Conservation (phyloP, 2,888 invertebrate species). For the Chorisops tibialis region DNA sequence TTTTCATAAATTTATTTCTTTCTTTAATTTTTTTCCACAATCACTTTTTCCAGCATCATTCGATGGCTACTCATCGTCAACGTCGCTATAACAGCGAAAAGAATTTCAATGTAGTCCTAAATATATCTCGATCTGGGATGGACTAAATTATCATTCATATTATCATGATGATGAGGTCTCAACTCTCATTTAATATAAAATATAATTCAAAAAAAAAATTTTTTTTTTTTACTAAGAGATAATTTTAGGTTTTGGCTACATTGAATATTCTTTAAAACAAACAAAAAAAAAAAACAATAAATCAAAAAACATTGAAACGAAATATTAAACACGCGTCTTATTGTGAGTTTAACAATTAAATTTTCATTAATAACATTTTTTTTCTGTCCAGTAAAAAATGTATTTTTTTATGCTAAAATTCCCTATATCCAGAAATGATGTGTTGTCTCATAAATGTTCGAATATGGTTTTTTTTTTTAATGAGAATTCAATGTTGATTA, state of each 20-base stretch:
- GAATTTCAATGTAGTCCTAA: conserved; percentile 40
- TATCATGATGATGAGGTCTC: conserved; percentile 39
- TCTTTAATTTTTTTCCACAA: conserved; percentile 8
- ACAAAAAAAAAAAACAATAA: not conserved
- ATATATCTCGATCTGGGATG: conserved; percentile 40
- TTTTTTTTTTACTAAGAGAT: too few species aligned
- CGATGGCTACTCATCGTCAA: conserved; percentile 70
- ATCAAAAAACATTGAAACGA: not conserved
- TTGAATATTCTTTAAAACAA: not conserved
- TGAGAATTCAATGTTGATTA: conserved; percentile 8
- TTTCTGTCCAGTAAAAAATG: conserved; percentile 4
- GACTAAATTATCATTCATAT: conserved; percentile 38
- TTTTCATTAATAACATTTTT: conserved; percentile 10
- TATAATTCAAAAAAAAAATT: not conserved
- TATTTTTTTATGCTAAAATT: conserved; percentile 5
- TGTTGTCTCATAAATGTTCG: conserved; percentile 9
- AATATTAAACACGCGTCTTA: conserved; percentile 7
- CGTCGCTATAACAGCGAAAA: conserved; percentile 60
- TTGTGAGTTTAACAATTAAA: conserved; percentile 22
- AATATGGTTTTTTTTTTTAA: not conserved
- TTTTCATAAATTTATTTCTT: conserved; percentile 18
- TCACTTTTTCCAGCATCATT: conserved; percentile 64
- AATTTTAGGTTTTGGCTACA: not conserved
- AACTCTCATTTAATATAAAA: conserved; percentile 36
- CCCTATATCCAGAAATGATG: conserved; percentile 1